These are phyloP conservation scores for Drosophila ohnishii DNA, from an alignment of 1,140 invertebrate genomes.

Conservation along the genomic window DNA sequence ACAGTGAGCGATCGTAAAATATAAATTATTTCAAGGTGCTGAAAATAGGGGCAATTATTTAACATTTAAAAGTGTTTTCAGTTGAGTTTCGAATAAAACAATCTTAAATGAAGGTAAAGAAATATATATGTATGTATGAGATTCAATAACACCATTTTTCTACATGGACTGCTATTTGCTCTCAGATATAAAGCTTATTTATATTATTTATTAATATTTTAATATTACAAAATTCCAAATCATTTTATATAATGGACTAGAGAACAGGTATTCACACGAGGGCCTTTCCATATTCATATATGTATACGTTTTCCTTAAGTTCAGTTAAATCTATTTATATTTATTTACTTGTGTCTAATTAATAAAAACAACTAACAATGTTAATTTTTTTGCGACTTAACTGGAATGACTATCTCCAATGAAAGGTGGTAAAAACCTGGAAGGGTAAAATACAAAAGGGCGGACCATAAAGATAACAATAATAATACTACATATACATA, in stretches of 20 bases:
- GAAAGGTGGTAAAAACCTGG: neutral
- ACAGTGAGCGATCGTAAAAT: slow-evolving; percentile 25
- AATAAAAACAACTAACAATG: neutral
- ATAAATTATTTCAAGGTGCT: slow-evolving; percentile 24
- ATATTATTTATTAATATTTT: neutral
- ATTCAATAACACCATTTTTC: neutral
- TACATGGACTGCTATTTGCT: no score
- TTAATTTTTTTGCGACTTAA: neutral
- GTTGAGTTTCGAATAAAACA: neutral
- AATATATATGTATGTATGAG: no score
- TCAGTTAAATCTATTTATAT: neutral
- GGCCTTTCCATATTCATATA: neutral
- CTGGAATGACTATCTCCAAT: neutral
- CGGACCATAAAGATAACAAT: neutral
- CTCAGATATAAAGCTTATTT: no score
- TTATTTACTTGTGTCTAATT: neutral
- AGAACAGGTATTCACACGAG: neutral
- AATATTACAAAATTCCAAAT: neutral
- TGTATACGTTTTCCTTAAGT: neutral
- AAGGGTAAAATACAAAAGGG: neutral
- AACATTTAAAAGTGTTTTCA: slow-evolving; percentile 4
- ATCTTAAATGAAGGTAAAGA: neutral
- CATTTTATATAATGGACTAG: neutral
- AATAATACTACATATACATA: neutral
- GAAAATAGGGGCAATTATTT: slow-evolving; percentile 5